phyloP scores from a whole-genome alignment of 2,888 invertebrate genomes.

The Acrobasis consociella region DNA sequence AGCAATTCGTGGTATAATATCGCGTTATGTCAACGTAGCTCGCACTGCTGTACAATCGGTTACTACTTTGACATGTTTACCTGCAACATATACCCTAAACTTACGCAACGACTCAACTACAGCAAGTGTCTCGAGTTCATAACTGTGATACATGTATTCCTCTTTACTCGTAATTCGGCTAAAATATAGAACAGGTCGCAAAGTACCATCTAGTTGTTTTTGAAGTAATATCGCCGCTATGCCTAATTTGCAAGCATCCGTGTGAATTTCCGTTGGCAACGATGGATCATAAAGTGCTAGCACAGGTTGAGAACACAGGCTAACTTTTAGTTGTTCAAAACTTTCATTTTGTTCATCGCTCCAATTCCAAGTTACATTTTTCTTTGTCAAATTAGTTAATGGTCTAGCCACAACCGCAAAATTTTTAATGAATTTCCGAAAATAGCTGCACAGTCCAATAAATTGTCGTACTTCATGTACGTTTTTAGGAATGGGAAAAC shows the following conservation, averaged over 20 bases:
- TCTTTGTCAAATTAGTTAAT: neutral
- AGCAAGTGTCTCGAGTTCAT: neutral
- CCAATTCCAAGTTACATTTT: neutral
- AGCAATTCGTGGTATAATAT: neutral
- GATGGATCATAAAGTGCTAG: neutral
- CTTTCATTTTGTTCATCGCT: neutral
- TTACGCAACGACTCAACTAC: neutral
- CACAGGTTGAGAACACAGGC: neutral
- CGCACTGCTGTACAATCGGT: neutral
- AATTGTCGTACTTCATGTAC: slow-evolving; percentile 6
- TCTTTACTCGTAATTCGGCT: neutral
- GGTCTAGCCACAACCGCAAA: neutral
- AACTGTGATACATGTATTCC: neutral
- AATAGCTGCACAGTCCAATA: neutral
- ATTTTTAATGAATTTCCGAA: neutral
- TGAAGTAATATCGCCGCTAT: neutral
- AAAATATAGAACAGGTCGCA: neutral
- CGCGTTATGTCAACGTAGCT: neutral
- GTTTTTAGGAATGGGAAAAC: no score
- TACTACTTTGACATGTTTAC: neutral
- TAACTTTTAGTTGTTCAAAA: neutral
- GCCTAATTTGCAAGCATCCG: neutral
- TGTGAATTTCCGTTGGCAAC: neutral
- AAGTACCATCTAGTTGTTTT: neutral
- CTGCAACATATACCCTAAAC: neutral